Conservation (phyloP, 2,113 vertebrate genomes). For the Cyphomyrus plagiostoma region DNA sequence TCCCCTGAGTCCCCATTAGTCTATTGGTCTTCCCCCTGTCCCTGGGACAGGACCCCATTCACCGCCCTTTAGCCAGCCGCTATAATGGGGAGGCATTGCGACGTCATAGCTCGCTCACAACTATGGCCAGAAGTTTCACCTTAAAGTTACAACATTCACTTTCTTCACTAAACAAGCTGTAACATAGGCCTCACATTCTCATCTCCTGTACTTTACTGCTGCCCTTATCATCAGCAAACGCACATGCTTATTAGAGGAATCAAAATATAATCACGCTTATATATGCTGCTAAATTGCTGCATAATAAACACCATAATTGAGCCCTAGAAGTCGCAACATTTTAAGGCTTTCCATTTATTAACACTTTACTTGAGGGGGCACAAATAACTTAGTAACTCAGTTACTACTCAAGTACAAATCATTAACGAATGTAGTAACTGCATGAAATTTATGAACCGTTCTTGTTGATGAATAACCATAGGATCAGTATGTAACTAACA, state of each 20-base stretch:
- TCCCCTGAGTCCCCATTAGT: neutral
- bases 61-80: neutral
- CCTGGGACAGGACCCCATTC: neutral
- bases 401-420: neutral
- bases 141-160: neutral
- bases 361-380: neutral
- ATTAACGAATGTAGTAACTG: neutral
- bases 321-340: neutral
- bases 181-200: neutral
- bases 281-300: neutral
- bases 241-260: neutral
- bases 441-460: neutral
- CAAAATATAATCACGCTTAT: neutral
- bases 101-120: neutral
- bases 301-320: neutral
- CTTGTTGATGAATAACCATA: neutral
- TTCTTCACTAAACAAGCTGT: neutral
- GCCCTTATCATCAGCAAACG: neutral
- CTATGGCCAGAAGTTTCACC: neutral
- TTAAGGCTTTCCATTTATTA: neutral
- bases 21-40: neutral
- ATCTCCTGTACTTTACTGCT: neutral
- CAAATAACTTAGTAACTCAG: neutral
- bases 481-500: neutral
- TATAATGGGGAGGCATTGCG: neutral